These are phyloP conservation scores for Morpho deidamia DNA, from an alignment of 2,888 invertebrate species.

Conservation along the genomic window DNA sequence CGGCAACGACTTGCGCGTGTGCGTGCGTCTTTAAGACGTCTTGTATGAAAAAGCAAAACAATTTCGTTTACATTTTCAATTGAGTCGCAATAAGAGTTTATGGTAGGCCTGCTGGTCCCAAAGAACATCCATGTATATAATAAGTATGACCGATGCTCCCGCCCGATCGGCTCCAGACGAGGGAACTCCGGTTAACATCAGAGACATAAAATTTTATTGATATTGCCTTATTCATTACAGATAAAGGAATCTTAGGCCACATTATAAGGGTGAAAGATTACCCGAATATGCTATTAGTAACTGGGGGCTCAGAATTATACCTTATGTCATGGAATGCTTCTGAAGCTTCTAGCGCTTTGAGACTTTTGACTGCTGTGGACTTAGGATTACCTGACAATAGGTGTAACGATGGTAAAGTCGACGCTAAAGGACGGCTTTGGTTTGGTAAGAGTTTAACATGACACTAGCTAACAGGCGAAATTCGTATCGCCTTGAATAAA, in stretches of 20 bases:
- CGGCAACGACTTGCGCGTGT: too few relatives aligned
- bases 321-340: constrained; percentile 49
- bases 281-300: constrained; percentile 55
- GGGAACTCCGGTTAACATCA: too few relatives aligned
- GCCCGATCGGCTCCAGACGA: too few relatives aligned
- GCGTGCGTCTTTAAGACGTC: too few relatives aligned
- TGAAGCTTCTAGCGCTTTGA: constrained; percentile 41
- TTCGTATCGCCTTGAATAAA: too few relatives aligned
- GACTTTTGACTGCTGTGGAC: constrained; percentile 53
- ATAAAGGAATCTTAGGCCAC: constrained; percentile 71
- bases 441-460: constrained; percentile 60
- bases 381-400: constrained; percentile 69
- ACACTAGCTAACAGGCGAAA: too few relatives aligned
- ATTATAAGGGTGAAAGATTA: constrained; percentile 69
- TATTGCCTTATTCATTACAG: constrained; percentile 34
- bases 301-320: constrained; percentile 61
- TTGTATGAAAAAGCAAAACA: too few relatives aligned
- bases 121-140: too few relatives aligned
- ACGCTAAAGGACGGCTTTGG: constrained; percentile 82
- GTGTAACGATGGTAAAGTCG: constrained; percentile 85
- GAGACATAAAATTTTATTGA: constrained; percentile 11
- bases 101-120: too few relatives aligned
- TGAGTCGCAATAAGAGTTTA: too few relatives aligned
- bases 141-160: too few relatives aligned
- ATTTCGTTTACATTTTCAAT: too few relatives aligned